Evolutionary conservation across 2,888 invertebrate species (phyloP).

Genomic region (Heliconius cydno): DNA sequence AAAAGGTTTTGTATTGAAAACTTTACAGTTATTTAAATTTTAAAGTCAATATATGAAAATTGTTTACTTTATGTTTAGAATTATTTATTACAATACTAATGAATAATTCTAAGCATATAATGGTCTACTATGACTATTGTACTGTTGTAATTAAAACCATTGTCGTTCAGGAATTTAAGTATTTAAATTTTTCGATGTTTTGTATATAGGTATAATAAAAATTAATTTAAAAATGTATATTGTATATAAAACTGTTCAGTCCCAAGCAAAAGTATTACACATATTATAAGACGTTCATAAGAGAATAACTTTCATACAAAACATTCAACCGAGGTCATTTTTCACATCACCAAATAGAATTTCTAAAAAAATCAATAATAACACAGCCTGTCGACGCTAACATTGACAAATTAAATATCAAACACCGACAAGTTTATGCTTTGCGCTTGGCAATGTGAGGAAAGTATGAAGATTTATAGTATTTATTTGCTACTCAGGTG

Average conservation of each 20-base stretch:
- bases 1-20: constrained; percentile 47
- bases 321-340: constrained; percentile 36
- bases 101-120: neutral
- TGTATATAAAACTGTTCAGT: too few species aligned
- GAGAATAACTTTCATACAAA: constrained; percentile 21
- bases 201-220: too few species aligned
- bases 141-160: neutral
- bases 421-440: constrained; percentile 51
- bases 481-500: constrained; percentile 43
- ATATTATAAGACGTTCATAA: neutral
- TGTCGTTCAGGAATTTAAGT: neutral
- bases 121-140: neutral
- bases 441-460: constrained; percentile 39
- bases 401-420: constrained; percentile 82
- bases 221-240: too few species aligned
- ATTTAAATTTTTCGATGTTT: neutral
- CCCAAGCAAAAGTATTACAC: neutral
- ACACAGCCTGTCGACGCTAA: constrained; percentile 73
- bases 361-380: constrained; percentile 66
- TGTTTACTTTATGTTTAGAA: neutral
- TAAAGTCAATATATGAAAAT: neutral
- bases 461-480: constrained; percentile 25
- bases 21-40: constrained; percentile 39
- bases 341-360: constrained; percentile 62
- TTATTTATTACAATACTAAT: neutral